Conservation (phyloP, 2,113 vertebrate genomes). For the Anguilla japonica region DNA sequence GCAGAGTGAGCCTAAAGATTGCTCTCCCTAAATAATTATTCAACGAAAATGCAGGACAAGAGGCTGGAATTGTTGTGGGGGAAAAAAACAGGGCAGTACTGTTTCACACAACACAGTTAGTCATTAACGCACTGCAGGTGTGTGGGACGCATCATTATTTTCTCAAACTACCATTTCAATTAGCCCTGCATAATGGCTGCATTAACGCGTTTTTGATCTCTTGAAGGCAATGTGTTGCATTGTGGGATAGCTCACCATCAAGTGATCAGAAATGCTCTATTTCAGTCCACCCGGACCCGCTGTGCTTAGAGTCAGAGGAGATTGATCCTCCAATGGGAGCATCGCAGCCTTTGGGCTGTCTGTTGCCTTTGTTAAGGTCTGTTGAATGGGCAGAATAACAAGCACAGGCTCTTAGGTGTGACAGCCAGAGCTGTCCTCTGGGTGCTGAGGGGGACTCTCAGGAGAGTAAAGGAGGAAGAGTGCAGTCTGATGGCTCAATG, state of each 20-base stretch:
- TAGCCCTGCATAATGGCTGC: background rate
- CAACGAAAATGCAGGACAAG: background rate
- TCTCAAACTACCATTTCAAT: background rate
- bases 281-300: background rate
- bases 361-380: background rate
- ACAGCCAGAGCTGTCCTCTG: background rate
- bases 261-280: background rate
- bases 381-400: background rate
- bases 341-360: background rate
- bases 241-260: background rate
- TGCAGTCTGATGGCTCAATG: background rate
- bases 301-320: background rate
- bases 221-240: background rate
- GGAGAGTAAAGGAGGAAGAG: background rate
- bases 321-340: background rate
- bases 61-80: background rate
- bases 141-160: background rate
- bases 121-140: conserved; percentile 8
- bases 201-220: background rate
- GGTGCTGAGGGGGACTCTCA: background rate
- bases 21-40: background rate
- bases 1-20: background rate
- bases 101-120: background rate
- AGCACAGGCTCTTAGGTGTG: background rate
- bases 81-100: background rate